A percentile compares a stretch with the other conserved stretches of the same genome.
Conservation (phyloP, 2,113 vertebrate genomes). For the Aspidoscelis tigris region DNA sequence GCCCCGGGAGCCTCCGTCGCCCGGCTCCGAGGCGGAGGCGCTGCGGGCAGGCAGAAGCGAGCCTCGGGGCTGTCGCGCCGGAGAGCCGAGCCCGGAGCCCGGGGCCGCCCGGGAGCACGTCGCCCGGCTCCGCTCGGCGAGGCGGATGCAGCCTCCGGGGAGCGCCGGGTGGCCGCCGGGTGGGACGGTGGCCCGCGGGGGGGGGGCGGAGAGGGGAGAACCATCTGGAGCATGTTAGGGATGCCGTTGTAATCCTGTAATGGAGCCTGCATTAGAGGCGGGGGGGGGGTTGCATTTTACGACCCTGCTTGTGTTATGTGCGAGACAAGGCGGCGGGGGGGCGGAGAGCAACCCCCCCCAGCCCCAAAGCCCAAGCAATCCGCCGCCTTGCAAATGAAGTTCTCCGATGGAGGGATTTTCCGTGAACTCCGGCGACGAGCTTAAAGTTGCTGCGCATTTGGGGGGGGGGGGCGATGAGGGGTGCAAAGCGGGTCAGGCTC, state of each 20-base stretch:
- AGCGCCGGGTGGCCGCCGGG: too few relatives aligned
- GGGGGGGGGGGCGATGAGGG: conserved; percentile 34
- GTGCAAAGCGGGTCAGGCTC: conserved; percentile 35
- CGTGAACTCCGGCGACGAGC: conserved; percentile 50
- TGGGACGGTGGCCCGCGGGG: neutral
- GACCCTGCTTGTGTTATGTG: conserved; percentile 57
- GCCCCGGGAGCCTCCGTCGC: too few relatives aligned
- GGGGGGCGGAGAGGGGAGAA: neutral
- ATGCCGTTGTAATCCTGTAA: conserved; percentile 69
- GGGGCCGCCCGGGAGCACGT: too few relatives aligned
- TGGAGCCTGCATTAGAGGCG: conserved; percentile 69
- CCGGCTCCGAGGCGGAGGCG: too few relatives aligned
- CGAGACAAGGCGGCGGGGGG: conserved; percentile 21
- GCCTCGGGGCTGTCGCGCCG: neutral
- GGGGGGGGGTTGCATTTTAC: conserved; percentile 54
- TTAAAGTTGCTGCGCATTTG: conserved; percentile 62
- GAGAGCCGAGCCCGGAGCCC: neutral
- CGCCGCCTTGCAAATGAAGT: conserved; percentile 67
- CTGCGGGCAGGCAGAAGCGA: too few relatives aligned
- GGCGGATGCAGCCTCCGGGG: too few relatives aligned
- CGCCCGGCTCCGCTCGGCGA: too few relatives aligned
- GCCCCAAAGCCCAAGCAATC: neutral
- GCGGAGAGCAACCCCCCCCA: conserved; percentile 23
- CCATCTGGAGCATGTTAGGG: conserved; percentile 64
- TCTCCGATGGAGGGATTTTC: conserved; percentile 66